phyloP scores from a whole-genome alignment of 2,113 vertebrate genomes.

The Nettapus auritus region DNA sequence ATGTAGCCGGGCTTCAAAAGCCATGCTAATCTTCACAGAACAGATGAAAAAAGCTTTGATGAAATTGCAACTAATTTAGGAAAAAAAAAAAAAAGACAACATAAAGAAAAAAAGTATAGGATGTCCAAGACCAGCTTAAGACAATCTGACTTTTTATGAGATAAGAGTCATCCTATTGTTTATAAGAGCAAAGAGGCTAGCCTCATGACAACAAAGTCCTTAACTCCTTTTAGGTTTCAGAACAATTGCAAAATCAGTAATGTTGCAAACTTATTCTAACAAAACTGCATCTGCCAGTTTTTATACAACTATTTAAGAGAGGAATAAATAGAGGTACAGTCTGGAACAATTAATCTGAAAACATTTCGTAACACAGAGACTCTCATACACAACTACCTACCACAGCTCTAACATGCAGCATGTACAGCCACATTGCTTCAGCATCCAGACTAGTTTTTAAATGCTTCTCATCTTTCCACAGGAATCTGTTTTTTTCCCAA shows the following conservation, averaged over 20 bases:
- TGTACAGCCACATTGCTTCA: neutral
- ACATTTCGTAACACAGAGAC: accelerated
- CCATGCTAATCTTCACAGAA: neutral
- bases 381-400: neutral
- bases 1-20: neutral
- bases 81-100: neutral
- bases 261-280: neutral
- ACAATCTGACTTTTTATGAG: neutral
- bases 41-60: neutral
- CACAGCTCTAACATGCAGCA: neutral
- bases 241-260: neutral
- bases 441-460: accelerated
- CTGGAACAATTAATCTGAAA: neutral
- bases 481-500: neutral
- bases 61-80: neutral
- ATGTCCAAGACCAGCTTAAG: neutral
- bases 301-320: neutral
- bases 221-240: neutral
- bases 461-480: neutral
- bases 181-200: neutral
- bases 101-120: neutral
- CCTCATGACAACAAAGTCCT: neutral
- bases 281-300: neutral
- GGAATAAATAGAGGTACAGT: neutral
- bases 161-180: neutral